Percentiles rank a stretch among this genome's conserved stretches.
phyloP scores from a whole-genome alignment of 2,113 vertebrate species.

The human region DNA sequence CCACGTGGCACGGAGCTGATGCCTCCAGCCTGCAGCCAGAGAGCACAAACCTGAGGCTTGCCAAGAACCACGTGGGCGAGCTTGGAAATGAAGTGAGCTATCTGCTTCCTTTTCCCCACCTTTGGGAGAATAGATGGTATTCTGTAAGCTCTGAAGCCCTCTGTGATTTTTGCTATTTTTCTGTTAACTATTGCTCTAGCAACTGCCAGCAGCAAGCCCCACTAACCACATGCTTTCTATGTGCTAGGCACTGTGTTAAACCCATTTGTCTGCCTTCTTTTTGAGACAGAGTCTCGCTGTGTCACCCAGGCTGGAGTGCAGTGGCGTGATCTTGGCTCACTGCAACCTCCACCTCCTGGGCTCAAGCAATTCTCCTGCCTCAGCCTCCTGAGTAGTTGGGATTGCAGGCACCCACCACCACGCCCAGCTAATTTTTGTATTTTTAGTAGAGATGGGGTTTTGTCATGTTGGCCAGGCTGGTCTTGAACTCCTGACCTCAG shows the following conservation, averaged over 20 bases:
- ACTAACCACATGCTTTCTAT: accelerated
- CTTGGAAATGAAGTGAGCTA: accelerated
- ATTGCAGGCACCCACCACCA: no score
- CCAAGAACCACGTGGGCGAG: accelerated
- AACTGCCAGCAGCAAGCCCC: background rate
- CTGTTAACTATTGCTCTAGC: background rate
- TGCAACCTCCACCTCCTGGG: background rate
- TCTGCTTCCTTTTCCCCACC: background rate
- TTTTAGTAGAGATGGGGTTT: background rate
- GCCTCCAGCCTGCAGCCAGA: accelerated
- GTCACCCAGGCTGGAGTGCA: no score
- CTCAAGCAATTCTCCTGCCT: no score
- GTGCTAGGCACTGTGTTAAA: background rate
- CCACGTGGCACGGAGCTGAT: background rate
- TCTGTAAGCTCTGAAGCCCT: background rate
- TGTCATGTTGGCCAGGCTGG: background rate
- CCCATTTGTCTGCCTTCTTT: background rate
- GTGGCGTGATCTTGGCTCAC: background rate
- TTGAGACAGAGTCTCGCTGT: no score
- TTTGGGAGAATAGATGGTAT: accelerated
- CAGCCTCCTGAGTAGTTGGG: no score
- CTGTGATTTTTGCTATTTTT: background rate
- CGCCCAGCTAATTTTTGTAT: background rate
- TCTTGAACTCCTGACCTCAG: background rate
- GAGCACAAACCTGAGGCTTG: background rate